These are phyloP conservation scores for Mormyrops attenuatus DNA, from an alignment of 2,797 vertebrate species.

Conservation along the genomic window DNA sequence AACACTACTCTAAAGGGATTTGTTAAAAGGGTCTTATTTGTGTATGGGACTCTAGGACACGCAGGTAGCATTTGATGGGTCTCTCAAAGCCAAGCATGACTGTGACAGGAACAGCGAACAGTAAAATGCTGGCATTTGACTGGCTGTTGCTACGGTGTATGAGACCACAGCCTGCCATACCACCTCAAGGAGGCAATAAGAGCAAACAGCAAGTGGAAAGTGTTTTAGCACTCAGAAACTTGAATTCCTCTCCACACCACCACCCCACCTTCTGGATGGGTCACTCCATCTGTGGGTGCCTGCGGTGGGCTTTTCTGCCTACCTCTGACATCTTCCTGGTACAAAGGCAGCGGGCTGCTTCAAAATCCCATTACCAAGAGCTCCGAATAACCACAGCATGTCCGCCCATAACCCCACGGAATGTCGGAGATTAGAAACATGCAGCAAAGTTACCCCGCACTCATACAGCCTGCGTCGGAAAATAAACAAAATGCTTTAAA, in stretches of 20 bases:
- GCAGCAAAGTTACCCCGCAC: slow-evolving; percentile 18
- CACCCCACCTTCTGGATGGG: slow-evolving; percentile 43
- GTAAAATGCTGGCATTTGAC: background rate
- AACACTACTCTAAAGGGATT: background rate
- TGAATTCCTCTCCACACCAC: slow-evolving; percentile 39
- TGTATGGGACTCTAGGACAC: background rate
- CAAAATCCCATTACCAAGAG: slow-evolving; percentile 41
- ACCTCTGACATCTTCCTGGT: slow-evolving; percentile 52
- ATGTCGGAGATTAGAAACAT: slow-evolving; percentile 36
- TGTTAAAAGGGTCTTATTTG: background rate
- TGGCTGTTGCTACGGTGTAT: background rate
- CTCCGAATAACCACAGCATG: slow-evolving; percentile 33
- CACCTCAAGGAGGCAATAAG: background rate
- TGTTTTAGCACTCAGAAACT: slow-evolving; percentile 30
- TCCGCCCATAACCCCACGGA: slow-evolving; percentile 30
- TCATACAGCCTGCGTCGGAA: background rate
- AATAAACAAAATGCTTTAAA: background rate
- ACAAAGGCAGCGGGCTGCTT: slow-evolving; percentile 39
- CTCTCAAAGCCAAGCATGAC: background rate
- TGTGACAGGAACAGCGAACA: background rate
- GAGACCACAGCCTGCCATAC: background rate
- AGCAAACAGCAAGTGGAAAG: slow-evolving; percentile 43
- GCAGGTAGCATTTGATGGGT: background rate
- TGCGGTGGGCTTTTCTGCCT: slow-evolving; percentile 38
- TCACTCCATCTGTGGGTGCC: slow-evolving; percentile 51